Conservation (phyloP, 2,888 invertebrate genomes). For the Acanthoscelides obtectus region DNA sequence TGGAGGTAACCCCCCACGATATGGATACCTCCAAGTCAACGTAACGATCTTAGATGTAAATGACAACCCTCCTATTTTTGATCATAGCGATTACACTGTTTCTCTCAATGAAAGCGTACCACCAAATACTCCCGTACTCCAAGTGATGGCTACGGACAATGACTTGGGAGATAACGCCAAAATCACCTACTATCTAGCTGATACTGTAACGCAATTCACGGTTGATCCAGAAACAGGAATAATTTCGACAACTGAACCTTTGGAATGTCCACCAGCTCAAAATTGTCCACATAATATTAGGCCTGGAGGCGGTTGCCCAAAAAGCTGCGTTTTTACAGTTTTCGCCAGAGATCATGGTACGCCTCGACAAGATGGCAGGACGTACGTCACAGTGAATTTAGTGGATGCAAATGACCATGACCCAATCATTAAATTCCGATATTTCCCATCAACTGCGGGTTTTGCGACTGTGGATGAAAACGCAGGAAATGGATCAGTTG, state of each 20-base stretch:
- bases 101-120: slow-evolving; percentile 90
- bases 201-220: slow-evolving; percentile 80
- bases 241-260: slow-evolving; percentile 74
- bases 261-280: slow-evolving; percentile 81
- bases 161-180: slow-evolving; percentile 91
- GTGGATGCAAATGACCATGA: slow-evolving; percentile 93
- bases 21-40: slow-evolving; percentile 84
- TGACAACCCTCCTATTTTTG: slow-evolving; percentile 91
- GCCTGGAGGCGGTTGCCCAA: slow-evolving; percentile 63
- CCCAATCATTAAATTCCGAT: slow-evolving; percentile 83
- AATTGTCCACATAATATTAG: slow-evolving; percentile 65
- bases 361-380: slow-evolving; percentile 85
- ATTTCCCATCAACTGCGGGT: slow-evolving; percentile 76
- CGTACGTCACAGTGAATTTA: slow-evolving; percentile 89
- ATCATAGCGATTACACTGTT: slow-evolving; percentile 91
- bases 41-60: slow-evolving; percentile 89
- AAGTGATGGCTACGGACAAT: slow-evolving; percentile 90
- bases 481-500: slow-evolving; percentile 82
- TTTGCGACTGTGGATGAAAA: slow-evolving; percentile 94
- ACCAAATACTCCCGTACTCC: slow-evolving; percentile 82
- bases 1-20: slow-evolving; percentile 74
- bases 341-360: slow-evolving; percentile 90
- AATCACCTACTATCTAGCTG: slow-evolving; percentile 85
- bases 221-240: slow-evolving; percentile 90
- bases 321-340: slow-evolving; percentile 92